Base-by-base conservation (phyloP, 64 coral and sea anemone species). In the Platygyra sinensis region DNA sequence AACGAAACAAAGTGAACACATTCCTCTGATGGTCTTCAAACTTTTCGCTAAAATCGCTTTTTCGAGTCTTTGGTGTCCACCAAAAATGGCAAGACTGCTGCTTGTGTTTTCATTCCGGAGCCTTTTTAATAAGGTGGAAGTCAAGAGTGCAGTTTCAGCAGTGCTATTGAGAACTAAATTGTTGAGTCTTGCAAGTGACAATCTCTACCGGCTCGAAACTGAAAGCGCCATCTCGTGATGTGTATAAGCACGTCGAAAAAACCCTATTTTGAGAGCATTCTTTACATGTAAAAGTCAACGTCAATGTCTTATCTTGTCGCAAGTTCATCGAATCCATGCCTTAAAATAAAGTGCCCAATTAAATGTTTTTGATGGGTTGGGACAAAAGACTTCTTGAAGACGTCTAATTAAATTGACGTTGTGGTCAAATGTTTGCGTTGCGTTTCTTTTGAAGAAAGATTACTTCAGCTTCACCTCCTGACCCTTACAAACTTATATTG, bases 391-490 rank as follows among this genome's bases (percentile, higher is more conserved):
- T 24, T 2, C 33, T 72, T 69, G 63, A 72, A 85, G 64, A 85
- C n/a, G 62, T 51, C 33, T 71, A 24, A 85, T 85, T 85, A 71
- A 71, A 50, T 85, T 85, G 81, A 85, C 81, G 81, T 85, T 69
- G 62, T 13, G 33, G 22, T 85, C 22, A 72, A 83, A 85, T 71
- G 81, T 85, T 72, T 85, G 81, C 62, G 8, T 51, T 85, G 62
- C 62, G 81, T 85, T 85, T 50, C 62, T 71, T 85, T 85, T 85
- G 81, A 71, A 71, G 33, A 22, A 72, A 38, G 81, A 72, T 85
- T 85, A 85, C 31, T 72, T 49, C 31, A 71, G 63, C 20, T 12
- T 85, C 62, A 71, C 36, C 33, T 16, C 63, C 10, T 85, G 81
- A 85, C 81, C 81, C 28, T 14, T 27, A 28, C 16, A 24, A 13